Evolutionary conservation across 2,888 invertebrate genomes (phyloP).

Genomic region (Sialis lutaria): DNA sequence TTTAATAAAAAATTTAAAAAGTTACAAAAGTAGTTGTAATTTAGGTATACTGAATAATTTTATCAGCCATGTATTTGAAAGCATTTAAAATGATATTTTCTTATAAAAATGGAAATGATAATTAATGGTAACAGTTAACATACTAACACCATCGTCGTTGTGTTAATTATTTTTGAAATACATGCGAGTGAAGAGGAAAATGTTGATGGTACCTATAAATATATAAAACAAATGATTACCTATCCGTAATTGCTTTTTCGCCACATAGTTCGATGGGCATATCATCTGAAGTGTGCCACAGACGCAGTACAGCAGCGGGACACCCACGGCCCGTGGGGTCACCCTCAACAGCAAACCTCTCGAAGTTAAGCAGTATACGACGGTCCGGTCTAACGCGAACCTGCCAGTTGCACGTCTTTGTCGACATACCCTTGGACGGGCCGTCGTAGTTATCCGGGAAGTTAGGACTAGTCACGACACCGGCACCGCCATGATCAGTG

Average conservation of each 20-base stretch:
- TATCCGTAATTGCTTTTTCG: constrained; percentile 54
- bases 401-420: constrained; percentile 92
- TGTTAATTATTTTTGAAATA: too few species aligned
- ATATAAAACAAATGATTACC: constrained; percentile 14
- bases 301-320: constrained; percentile 75
- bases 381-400: constrained; percentile 75
- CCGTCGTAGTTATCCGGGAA: constrained; percentile 83
- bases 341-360: constrained; percentile 86
- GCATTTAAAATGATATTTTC: too few species aligned
- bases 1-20: too few species aligned
- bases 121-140: too few species aligned
- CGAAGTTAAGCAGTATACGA: constrained; percentile 80
- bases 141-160: too few species aligned
- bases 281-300: constrained; percentile 70
- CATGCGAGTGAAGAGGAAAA: too few species aligned
- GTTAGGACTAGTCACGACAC: constrained; percentile 74
- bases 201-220: too few species aligned
- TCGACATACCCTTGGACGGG: constrained; percentile 59
- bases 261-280: constrained; percentile 82
- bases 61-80: too few species aligned
- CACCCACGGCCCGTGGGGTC: constrained; percentile 83
- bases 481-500: constrained; percentile 47
- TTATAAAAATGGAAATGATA: too few species aligned
- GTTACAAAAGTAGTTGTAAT: too few species aligned
- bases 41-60: too few species aligned